Percentiles rank a stretch among this genome's conserved stretches.
Conservation (phyloP, 2,888 invertebrate species). For the Drosophila sordidapex region DNA sequence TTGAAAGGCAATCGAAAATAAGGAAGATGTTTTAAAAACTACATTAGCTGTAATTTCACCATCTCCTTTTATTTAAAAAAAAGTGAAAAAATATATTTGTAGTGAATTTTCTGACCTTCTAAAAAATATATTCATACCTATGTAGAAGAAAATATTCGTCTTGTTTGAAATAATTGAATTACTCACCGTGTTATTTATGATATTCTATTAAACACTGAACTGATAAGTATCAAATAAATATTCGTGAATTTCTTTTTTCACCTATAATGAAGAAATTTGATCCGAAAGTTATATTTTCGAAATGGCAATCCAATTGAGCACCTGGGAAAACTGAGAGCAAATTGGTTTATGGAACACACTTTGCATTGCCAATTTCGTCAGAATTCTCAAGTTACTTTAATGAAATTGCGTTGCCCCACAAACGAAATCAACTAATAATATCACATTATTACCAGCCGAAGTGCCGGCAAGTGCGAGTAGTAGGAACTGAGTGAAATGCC, state of each 20-base stretch:
- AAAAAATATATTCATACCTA: background rate
- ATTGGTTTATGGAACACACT: constrained; percentile 30
- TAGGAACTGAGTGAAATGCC: constrained; percentile 22
- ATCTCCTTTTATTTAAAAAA: background rate
- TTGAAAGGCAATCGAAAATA: constrained; percentile 30
- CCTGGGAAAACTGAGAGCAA: constrained; percentile 26
- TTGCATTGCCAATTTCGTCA: constrained; percentile 35
- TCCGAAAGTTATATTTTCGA: background rate
- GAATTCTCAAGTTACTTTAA: constrained; percentile 50
- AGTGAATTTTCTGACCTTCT: no score
- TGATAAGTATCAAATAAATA: background rate
- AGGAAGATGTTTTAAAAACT: constrained; percentile 30
- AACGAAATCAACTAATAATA: constrained; percentile 52
- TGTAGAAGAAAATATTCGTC: background rate
- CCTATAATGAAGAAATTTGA: background rate
- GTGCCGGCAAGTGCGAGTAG: constrained; percentile 8
- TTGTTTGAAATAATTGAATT: background rate
- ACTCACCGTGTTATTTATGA: background rate
- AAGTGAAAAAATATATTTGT: background rate
- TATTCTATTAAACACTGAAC: background rate
- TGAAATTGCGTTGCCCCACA: constrained; percentile 37
- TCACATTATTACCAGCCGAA: constrained; percentile 40
- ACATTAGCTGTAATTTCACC: constrained; percentile 3
- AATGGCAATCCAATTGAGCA: constrained; percentile 20
- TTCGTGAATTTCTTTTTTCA: background rate